Evolutionary conservation across 1,140 invertebrate genomes (phyloP).

Genomic region (Leptinotarsa lineolata): DNA sequence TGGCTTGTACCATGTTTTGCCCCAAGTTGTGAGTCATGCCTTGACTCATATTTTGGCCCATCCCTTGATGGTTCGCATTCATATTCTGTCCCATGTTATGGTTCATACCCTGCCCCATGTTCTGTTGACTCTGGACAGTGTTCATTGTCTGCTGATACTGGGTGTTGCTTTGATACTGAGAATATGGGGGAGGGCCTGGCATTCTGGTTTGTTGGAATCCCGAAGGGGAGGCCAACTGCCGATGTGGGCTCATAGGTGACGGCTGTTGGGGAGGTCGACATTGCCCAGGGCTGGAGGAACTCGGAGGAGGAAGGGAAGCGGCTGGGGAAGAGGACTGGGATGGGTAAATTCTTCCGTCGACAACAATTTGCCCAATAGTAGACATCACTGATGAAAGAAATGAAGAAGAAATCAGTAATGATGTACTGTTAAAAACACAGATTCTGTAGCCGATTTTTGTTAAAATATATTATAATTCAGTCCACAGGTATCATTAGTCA

Average conservation of each 20-base stretch:
- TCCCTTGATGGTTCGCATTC: conserved; percentile 28
- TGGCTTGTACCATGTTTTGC: conserved; percentile 16
- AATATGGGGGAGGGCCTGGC: conserved; percentile 44
- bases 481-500: too few relatives aligned
- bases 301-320: conserved; percentile 54
- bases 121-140: conserved; percentile 10
- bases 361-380: conserved; percentile 74
- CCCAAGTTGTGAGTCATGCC: conserved; percentile 23
- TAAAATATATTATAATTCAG: too few relatives aligned
- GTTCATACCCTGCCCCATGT: conserved; percentile 27
- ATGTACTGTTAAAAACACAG: too few relatives aligned
- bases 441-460: too few relatives aligned
- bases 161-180: conserved; percentile 34
- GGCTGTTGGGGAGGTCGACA: conserved; percentile 50
- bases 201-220: conserved; percentile 42
- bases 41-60: conserved; percentile 21
- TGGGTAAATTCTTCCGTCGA: conserved; percentile 72
- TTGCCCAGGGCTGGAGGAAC: conserved; percentile 53
- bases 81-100: conserved; percentile 39
- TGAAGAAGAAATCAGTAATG: neutral
- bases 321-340: conserved; percentile 56
- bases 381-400: conserved; percentile 64
- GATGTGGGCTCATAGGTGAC: conserved; percentile 49
- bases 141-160: conserved; percentile 21
- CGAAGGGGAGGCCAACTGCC: conserved; percentile 49